Base-by-base conservation (phyloP, 2,113 vertebrate genomes). In the Anolis carolinensis region DNA sequence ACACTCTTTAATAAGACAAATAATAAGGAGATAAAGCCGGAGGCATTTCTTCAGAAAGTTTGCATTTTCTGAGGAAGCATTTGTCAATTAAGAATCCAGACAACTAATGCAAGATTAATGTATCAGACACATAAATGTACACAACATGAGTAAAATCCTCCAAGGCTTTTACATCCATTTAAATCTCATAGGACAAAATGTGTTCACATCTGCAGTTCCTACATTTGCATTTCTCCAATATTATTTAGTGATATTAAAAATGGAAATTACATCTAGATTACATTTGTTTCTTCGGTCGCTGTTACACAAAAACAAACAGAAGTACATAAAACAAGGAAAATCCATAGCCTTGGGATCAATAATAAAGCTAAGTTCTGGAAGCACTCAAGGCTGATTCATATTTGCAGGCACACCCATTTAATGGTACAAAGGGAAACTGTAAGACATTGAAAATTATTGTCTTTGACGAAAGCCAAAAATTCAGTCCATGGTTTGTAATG, bases 21-120 rank as follows among this genome's bases (percentile, higher is more conserved):
- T 75, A 91, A 85, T 32, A 87, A 52, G 73, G 55, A 88, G 89
- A 80, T 32, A 78, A 52, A 3, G 52, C 90, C 91, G 79, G 82
- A 88, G 90, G 91, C 85, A 90, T 91, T 86, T 77, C 89, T 90
- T 91, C 36, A 89, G 81, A 77, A 55, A 36, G 10, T 90, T 93
- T 88, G 59, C 79, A 74, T 85, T 90, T 89, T 91, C 85, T 80
- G 73, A 80, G 83, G 83, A 91, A 88, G 75, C 72, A 65, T 75
- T 81, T 93, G 87, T 79, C 89, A 91, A 81, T 85, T 90, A 55
- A 2, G 34, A 89, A 89, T 83, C 32, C 0, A 6, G 55, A 71
- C 2, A 73, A 83, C 82, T 73, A 86, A 74, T 65, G 25, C 52
- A 74, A 81, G 36, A 81, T 86, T 81, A 86, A 73, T 73, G 68